These are phyloP conservation scores for Brotula barbata DNA, from an alignment of 2,797 vertebrate genomes.

Conservation along the genomic window DNA sequence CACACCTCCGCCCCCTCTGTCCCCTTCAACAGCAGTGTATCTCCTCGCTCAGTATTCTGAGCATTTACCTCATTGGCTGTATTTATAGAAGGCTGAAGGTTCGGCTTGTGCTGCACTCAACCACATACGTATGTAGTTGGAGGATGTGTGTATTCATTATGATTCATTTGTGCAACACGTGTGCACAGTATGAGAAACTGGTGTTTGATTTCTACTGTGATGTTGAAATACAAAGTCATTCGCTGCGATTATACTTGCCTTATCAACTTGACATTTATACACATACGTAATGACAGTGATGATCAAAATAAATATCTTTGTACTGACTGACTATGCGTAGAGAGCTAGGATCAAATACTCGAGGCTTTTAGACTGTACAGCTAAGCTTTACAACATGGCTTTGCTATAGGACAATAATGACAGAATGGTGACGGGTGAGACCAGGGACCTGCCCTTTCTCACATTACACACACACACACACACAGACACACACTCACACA, in stretches of 20 bases:
- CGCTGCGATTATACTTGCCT: not conserved
- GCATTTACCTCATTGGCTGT: constrained; percentile 51
- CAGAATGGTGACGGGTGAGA: constrained; percentile 28
- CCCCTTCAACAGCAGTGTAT: constrained; percentile 35
- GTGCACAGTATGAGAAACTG: not conserved
- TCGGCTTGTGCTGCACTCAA: too few species aligned
- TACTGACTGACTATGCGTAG: constrained; percentile 36
- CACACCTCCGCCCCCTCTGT: constrained; percentile 11
- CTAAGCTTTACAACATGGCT: constrained; percentile 40
- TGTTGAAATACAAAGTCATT: not conserved
- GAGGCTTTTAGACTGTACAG: constrained; percentile 13
- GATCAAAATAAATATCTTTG: constrained; percentile 43
- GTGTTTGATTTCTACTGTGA: not conserved
- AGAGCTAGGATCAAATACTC: constrained; percentile 22
- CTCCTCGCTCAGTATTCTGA: constrained; percentile 53
- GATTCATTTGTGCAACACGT: not conserved
- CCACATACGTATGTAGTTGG: constrained; percentile 21
- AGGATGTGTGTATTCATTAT: constrained; percentile 2
- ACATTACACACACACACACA: constrained; percentile 53
- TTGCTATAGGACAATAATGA: constrained; percentile 39
- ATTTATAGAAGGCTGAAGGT: constrained; percentile 68
- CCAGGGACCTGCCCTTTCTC: constrained; percentile 66
- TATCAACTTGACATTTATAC: constrained; percentile 3
- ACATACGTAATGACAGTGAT: constrained; percentile 7
- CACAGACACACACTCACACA: constrained; percentile 8